Conservation (phyloP, 1,140 invertebrate genomes). For the Gryon sp. region DNA sequence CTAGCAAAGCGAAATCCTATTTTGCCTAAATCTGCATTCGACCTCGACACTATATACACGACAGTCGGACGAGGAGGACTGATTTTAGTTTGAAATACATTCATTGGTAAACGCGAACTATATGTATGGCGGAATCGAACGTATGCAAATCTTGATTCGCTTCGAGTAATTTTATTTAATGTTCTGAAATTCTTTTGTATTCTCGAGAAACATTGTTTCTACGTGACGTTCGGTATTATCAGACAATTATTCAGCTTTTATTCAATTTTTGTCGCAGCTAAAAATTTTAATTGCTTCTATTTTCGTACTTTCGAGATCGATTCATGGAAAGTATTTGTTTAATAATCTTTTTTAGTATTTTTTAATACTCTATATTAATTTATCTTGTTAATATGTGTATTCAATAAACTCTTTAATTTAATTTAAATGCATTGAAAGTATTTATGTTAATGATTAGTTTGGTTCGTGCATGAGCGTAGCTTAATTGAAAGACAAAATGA, state of each 20-base stretch:
- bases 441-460: constrained; percentile 36
- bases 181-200: constrained; percentile 40
- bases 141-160: constrained; percentile 69
- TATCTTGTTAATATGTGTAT: too few species aligned
- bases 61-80: constrained; percentile 53
- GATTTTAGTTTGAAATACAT: constrained; percentile 68
- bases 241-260: constrained; percentile 2
- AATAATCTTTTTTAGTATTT: too few species aligned
- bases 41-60: constrained; percentile 56
- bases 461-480: constrained; percentile 9
- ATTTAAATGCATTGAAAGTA: constrained; percentile 5
- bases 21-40: constrained; percentile 74
- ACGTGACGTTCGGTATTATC: not conserved
- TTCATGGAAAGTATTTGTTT: too few species aligned
- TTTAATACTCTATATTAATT: too few species aligned
- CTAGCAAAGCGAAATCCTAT: constrained; percentile 65
- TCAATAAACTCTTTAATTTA: too few species aligned
- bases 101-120: constrained; percentile 67
- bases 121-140: constrained; percentile 48
- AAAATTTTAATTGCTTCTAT: too few species aligned
- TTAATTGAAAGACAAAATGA: constrained; percentile 47
- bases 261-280: not conserved
- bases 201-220: constrained; percentile 22
- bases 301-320: too few species aligned
- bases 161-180: constrained; percentile 45